These are phyloP conservation scores for Circaetus gallicus DNA, from an alignment of 2,113 vertebrate species.

Conservation along the genomic window DNA sequence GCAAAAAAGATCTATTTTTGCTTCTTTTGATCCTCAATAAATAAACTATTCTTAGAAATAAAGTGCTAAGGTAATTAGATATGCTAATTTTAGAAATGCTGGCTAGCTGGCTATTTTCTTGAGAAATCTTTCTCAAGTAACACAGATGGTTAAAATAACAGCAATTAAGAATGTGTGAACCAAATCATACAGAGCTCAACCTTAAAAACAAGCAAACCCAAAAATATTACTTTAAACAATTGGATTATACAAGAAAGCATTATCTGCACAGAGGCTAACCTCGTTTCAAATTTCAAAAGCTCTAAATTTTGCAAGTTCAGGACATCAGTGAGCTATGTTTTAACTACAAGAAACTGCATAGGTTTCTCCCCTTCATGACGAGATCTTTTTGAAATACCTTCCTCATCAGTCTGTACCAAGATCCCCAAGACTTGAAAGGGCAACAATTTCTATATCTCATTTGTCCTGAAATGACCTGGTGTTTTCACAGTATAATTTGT, in stretches of 20 bases:
- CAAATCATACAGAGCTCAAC: not conserved
- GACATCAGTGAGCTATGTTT: not conserved
- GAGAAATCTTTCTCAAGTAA: not conserved
- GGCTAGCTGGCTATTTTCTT: not conserved
- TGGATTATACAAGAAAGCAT: not conserved
- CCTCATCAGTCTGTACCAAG: not conserved
- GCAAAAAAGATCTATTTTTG: not conserved
- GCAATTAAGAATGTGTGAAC: not conserved
- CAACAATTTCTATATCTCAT: not conserved
- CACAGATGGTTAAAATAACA: not conserved
- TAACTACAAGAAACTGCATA: not conserved
- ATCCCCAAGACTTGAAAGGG: not conserved
- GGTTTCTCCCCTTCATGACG: not conserved
- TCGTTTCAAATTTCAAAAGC: not conserved
- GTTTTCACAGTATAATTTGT: not conserved
- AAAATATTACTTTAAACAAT: not conserved
- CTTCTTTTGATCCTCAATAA: not conserved
- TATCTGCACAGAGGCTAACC: not conserved
- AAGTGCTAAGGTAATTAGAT: not conserved
- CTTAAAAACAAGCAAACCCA: not conserved
- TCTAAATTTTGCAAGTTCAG: not conserved
- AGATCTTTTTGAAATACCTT: not conserved
- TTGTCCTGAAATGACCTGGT: not conserved
- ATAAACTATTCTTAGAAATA: not conserved
- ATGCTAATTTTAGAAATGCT: not conserved